Evolutionary conservation across 1,140 invertebrate species (phyloP), one percentile per base, ranked within the genome.

Genomic region (Aphaenogaster rudis): DNA sequence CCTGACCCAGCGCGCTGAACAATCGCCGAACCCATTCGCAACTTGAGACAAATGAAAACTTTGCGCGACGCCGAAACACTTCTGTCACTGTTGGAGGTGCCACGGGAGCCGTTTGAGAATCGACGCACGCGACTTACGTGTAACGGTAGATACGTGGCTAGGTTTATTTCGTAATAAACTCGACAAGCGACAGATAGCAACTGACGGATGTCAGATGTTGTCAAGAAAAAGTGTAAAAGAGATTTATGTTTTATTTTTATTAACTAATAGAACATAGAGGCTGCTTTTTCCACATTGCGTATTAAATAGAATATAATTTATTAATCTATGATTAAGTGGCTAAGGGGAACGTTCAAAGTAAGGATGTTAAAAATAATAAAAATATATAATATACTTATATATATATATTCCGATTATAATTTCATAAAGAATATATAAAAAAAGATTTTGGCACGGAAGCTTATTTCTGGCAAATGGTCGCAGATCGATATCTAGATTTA

Each of bases 401-500:
- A 28, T n/a, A 3, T 36, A 78, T 17, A 42, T 42, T 45, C 0
- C n/a, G 2, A 42, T 0, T 54, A 54, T 54, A 28, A 54, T 17
- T 61, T 17, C 0, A 78, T 28, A 3, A 80, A 28, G 5, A 69
- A 57, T 74, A 15, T 15, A 57, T 48, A 21, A 17, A 52, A 33
- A 11, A 8, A 52, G 48, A 17, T 15, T 66, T 15, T n/a, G 13
- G 42, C 36, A 76, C 15, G 42, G 11, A 48, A 64, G 13, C n/a
- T 59, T 57, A 63, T 74, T 78, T 66, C 8, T 36, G 11, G 17
- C 15, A 77, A 69, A 45, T 71, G 7, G n/a, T 36, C 33, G 77
- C 86, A 94, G 93, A 95, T 95, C 94, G 91, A 94, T 95, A 95
- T 95, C 92, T 91, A 95, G 92, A 94, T 95, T 95, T 94, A 94